Conservation (phyloP, 1,140 invertebrate genomes). For the Archivesica marissinica region DNA sequence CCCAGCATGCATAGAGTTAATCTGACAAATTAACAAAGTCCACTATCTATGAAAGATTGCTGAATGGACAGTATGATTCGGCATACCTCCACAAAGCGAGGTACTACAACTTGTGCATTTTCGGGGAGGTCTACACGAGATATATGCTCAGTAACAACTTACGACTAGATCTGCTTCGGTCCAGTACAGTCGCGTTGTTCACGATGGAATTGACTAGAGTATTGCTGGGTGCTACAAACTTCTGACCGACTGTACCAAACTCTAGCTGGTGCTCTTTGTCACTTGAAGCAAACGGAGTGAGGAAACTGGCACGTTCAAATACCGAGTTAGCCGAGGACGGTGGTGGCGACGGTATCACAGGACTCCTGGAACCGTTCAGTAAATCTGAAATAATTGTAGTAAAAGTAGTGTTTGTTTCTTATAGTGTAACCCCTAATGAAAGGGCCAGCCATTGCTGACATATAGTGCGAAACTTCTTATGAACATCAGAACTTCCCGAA, state of each 20-base stretch:
- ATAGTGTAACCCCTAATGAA: too few species aligned
- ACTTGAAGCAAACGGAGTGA: conserved; percentile 60
- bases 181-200: conserved; percentile 58
- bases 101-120: too few species aligned
- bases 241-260: conserved; percentile 64
- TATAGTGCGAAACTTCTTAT: too few species aligned
- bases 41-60: too few species aligned
- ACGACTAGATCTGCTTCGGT: conserved; percentile 54
- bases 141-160: conserved; percentile 44
- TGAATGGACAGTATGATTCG: too few species aligned
- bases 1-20: too few species aligned
- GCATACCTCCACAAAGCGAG: too few species aligned
- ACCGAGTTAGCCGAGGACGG: conserved; percentile 62
- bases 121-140: too few species aligned
- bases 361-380: conserved; percentile 76
- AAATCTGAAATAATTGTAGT: conserved; percentile 73
- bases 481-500: too few species aligned
- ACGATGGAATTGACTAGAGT: conserved; percentile 64
- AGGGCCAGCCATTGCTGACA: too few species aligned
- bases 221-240: conserved; percentile 23
- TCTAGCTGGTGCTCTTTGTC: conserved; percentile 67
- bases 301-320: conserved; percentile 66
- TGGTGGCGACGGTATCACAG: conserved; percentile 75
- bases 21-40: too few species aligned
- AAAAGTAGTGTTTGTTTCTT: too few species aligned